Base-by-base conservation (phyloP, 2,888 invertebrate genomes). In the Macroteleia sp. region DNA sequence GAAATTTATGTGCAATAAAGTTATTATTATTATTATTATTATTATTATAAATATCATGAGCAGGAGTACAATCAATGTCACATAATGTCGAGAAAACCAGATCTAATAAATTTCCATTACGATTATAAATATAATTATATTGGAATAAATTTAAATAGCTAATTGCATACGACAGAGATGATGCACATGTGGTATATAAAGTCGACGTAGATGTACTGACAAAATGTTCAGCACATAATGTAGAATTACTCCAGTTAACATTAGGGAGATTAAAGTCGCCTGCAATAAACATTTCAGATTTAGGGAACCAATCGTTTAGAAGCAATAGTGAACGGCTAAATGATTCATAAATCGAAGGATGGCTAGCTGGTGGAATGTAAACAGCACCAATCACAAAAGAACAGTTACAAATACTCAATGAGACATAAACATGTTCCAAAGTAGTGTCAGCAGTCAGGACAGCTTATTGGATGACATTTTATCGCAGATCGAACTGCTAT, bases 211-310 rank as follows among this genome's bases (percentile, higher is more conserved):
- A 32, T 32, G 9, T 10, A n/a, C 10, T n/a, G 12, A 32, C 32
- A 32, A 10, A 3, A 32, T 32, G 12, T 10, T 32, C 10, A 32
- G 44, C 12, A 22, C n/a, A 20, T 5, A 44, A 12, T 4, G 20
- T 12, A 1, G 44, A 44, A 22, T 44, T 44, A 1, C n/a, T 6
- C 54, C 54, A 54, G 22, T 25, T 9, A n/a, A 54, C 25, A 54
- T 36, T 20, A 1, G 39, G 39, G 9, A 54, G 16, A 16, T 54
- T 54, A 16, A 54, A n/a, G n/a, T n/a, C n/a, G n/a, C n/a, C n/a
- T n/a, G n/a, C n/a, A n/a, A n/a, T n/a, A n/a, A n/a, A n/a, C n/a
- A n/a, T n/a, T n/a, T n/a, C n/a, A n/a, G n/a, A n/a, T n/a, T n/a
- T n/a, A n/a, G n/a, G n/a, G n/a, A 54, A 10, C 39, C 54, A 14